Evolutionary conservation across 2,797 vertebrate species (phyloP).

Genomic region (Cygnus olor): DNA sequence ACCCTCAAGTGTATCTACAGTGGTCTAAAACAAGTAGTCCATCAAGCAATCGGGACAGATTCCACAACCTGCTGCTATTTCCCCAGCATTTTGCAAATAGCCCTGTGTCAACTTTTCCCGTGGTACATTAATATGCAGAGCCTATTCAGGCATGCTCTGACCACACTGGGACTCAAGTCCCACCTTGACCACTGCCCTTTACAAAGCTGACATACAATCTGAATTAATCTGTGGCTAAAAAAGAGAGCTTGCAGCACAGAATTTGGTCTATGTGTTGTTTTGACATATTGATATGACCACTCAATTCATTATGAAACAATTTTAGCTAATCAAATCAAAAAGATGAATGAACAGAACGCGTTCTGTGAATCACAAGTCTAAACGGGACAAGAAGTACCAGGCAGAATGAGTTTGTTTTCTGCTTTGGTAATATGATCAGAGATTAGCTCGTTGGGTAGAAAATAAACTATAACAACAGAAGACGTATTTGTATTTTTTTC

Average conservation of each 20-base stretch:
- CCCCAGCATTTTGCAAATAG: neutral
- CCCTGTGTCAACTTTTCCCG: rapidly evolving
- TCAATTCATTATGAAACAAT: neutral
- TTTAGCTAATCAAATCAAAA: conserved; percentile 30
- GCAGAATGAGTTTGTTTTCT: neutral
- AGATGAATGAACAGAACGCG: neutral
- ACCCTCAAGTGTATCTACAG: neutral
- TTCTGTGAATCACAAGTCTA: conserved; percentile 37
- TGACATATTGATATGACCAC: neutral
- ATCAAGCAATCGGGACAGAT: neutral
- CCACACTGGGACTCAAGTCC: neutral
- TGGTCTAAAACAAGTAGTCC: neutral
- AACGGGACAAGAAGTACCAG: neutral
- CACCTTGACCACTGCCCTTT: neutral
- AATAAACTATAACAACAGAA: neutral
- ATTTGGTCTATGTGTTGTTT: neutral
- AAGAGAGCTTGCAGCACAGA: neutral
- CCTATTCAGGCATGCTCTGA: neutral
- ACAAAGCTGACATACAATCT: neutral
- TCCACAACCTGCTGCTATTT: neutral
- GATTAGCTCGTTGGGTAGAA: neutral
- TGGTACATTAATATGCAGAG: neutral
- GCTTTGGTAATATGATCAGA: conserved; percentile 2
- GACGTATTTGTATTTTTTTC: neutral
- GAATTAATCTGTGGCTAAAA: neutral